Evolutionary conservation across 2,113 vertebrate genomes (phyloP).

Genomic region (Carettochelys insculpta): DNA sequence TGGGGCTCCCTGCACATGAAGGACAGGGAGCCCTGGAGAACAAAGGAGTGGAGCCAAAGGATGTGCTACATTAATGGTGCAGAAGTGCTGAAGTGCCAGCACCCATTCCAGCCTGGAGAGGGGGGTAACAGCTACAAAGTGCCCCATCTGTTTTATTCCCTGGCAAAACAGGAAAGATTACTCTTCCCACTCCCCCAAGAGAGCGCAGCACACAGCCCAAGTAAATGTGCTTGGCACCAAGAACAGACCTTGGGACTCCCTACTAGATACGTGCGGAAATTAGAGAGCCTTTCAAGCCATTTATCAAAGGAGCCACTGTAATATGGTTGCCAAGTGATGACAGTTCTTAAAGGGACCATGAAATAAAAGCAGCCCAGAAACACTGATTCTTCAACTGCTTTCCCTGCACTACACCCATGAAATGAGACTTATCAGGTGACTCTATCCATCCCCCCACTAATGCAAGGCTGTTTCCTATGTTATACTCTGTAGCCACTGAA

Average conservation of each 20-base stretch:
- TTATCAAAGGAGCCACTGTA: neutral
- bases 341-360: slow-evolving; percentile 30
- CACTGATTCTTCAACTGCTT: slow-evolving; percentile 47
- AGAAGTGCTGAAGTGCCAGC: neutral
- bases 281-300: too few species aligned
- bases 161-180: neutral
- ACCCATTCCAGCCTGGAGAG: neutral
- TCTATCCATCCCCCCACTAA: neutral
- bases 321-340: neutral
- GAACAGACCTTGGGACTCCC: neutral
- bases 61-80: neutral
- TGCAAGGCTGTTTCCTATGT: neutral
- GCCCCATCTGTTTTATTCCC: neutral
- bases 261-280: neutral
- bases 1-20: neutral
- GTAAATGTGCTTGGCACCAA: neutral
- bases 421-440: slow-evolving; percentile 18
- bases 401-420: slow-evolving; percentile 50
- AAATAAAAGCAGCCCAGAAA: slow-evolving; percentile 41
- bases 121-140: neutral
- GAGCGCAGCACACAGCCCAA: neutral
- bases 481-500: neutral
- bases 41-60: neutral
- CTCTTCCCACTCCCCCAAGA: neutral
- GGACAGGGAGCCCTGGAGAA: neutral